Evolutionary conservation across 2,888 invertebrate species (phyloP).

Genomic region (Panopea generosa): DNA sequence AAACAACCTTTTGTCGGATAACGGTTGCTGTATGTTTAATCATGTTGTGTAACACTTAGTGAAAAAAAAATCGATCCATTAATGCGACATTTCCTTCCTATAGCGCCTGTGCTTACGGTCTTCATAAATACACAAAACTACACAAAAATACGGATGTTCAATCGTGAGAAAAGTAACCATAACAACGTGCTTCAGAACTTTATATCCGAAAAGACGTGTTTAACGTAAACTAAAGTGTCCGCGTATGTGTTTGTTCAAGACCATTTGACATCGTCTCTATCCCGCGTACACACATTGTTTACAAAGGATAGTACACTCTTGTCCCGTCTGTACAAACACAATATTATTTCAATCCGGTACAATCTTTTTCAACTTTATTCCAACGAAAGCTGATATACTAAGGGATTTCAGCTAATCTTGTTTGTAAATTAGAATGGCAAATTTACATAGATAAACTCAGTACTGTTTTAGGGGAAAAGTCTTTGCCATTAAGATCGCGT

Average conservation of each 20-base stretch:
- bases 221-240: constrained; percentile 14
- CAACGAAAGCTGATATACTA: constrained; percentile 50
- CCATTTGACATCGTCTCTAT: constrained; percentile 24
- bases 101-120: too few species aligned
- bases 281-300: constrained; percentile 52
- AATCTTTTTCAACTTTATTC: constrained; percentile 51
- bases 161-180: constrained; percentile 13
- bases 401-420: constrained; percentile 58
- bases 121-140: too few species aligned
- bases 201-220: background rate
- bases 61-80: too few species aligned
- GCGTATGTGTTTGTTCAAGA: constrained; percentile 28
- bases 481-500: constrained; percentile 30
- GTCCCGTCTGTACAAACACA: constrained; percentile 44
- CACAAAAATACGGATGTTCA: too few species aligned
- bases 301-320: constrained; percentile 45
- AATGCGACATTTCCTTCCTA: too few species aligned
- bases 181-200: constrained; percentile 1
- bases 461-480: constrained; percentile 23
- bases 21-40: too few species aligned
- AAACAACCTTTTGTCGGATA: too few species aligned
- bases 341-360: constrained; percentile 40
- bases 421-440: constrained; percentile 46
- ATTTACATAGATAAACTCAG: constrained; percentile 31
- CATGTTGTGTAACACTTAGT: too few species aligned